phyloP scores from a whole-genome alignment of 2,888 invertebrate genomes.

The Clunio marinus region DNA sequence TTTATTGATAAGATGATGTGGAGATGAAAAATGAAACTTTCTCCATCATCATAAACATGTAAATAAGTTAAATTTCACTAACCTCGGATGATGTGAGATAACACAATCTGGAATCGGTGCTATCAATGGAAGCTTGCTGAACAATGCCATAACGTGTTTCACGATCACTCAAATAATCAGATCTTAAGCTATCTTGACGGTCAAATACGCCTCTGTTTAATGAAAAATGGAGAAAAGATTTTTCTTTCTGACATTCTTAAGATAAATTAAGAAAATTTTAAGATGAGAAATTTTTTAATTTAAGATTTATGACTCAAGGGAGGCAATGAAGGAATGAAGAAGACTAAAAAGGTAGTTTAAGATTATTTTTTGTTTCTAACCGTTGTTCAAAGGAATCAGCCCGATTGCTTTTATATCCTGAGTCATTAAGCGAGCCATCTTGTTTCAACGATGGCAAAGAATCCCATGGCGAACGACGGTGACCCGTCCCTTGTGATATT shows the following conservation, averaged over 20 bases:
- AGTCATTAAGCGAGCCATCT: slow-evolving; percentile 81
- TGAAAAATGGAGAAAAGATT: slow-evolving; percentile 13
- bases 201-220: slow-evolving; percentile 76
- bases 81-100: slow-evolving; percentile 95
- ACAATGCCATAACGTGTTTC: slow-evolving; percentile 85
- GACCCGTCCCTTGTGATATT: slow-evolving; percentile 50
- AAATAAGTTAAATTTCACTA: slow-evolving; percentile 56
- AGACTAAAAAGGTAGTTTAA: neutral
- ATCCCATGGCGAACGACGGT: slow-evolving; percentile 82
- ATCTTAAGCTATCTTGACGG: slow-evolving; percentile 82
- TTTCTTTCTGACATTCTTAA: neutral
- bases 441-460: slow-evolving; percentile 79
- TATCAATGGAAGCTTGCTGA: slow-evolving; percentile 90
- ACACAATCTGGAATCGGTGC: slow-evolving; percentile 88
- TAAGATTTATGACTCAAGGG: neutral
- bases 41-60: too few relatives aligned
- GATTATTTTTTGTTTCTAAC: too few relatives aligned
- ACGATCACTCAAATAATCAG: slow-evolving; percentile 86
- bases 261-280: neutral
- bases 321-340: neutral
- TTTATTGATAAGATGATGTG: too few relatives aligned
- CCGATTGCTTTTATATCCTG: slow-evolving; percentile 79
- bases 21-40: too few relatives aligned
- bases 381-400: slow-evolving; percentile 84
- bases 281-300: neutral